A percentile compares a stretch with the other conserved stretches of the same genome.
Evolutionary conservation across 1,140 invertebrate species (phyloP).

Genomic region (Platorchestia sp.): DNA sequence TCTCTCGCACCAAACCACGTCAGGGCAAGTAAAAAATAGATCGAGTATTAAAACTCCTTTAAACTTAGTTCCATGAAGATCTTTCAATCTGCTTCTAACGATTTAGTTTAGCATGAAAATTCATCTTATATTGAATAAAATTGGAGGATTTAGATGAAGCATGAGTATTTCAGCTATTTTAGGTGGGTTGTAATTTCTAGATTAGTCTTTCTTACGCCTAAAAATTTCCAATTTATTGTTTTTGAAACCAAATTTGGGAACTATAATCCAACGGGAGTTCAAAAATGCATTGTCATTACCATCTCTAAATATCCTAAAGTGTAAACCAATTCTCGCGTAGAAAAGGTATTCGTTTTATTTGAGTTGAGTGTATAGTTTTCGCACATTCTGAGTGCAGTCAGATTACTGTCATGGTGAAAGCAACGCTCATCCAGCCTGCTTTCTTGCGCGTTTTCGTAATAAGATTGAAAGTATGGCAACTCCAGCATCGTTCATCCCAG

Average conservation of each 20-base stretch:
- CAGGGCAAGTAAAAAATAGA: not conserved
- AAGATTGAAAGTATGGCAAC: not conserved
- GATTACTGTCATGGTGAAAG: no score
- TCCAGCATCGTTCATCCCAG: not conserved
- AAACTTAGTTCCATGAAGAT: not conserved
- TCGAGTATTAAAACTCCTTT: not conserved
- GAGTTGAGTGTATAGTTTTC: no score
- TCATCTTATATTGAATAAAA: not conserved
- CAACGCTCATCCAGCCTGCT: not conserved
- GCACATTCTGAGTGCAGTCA: no score
- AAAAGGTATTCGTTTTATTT: no score
- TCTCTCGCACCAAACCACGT: not conserved
- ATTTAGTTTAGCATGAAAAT: not conserved
- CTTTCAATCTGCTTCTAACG: not conserved
- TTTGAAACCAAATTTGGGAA: no score
- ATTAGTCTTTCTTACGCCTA: no score
- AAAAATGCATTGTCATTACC: no score
- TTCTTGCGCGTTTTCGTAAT: not conserved
- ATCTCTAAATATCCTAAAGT: no score
- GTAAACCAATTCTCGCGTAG: no score
- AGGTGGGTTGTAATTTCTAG: not conserved
- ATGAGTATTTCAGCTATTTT: not conserved
- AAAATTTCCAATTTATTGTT: no score
- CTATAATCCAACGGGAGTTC: no score
- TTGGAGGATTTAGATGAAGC: not conserved